Percentiles rank a stretch among this genome's conserved stretches.
Evolutionary conservation across 92 coral and sea anemone genomes (phyloP).

Genomic region (Virgularia gustaviana): DNA sequence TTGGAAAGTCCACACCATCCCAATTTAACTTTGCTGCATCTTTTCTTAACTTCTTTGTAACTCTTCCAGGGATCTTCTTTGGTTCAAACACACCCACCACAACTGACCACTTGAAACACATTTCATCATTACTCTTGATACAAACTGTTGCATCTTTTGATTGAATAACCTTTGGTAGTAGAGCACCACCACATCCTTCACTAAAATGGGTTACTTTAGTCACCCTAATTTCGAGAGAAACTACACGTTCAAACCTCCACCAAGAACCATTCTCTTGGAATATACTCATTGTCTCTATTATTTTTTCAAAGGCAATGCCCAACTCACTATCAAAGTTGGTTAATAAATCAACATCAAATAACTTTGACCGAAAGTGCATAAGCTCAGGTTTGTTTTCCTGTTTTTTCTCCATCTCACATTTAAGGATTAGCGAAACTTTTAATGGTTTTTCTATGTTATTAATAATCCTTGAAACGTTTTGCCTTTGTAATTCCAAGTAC

Average conservation of each 20-base stretch:
- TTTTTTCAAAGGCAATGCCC: too few species aligned
- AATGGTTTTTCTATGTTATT: background rate
- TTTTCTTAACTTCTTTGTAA: slow-evolving; percentile 22
- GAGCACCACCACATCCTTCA: slow-evolving; percentile 8
- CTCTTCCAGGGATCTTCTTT: slow-evolving; percentile 24
- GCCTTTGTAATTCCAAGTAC: too few species aligned
- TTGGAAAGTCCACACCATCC: slow-evolving; percentile 51
- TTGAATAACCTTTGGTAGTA: slow-evolving; percentile 18
- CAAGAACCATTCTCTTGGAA: slow-evolving; percentile 28
- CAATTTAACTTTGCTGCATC: slow-evolving; percentile 42
- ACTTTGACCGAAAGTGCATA: too few species aligned
- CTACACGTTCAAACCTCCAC: slow-evolving; percentile 32
- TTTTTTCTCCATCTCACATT: slow-evolving; percentile 9
- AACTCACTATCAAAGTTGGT: too few species aligned
- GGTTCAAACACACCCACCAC: slow-evolving; percentile 21
- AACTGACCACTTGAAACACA: slow-evolving; percentile 52
- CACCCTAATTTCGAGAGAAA: slow-evolving; percentile 7
- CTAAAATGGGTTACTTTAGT: slow-evolving; percentile 8
- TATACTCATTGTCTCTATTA: slow-evolving; percentile 6
- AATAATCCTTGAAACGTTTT: too few species aligned
- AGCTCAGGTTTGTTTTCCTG: background rate
- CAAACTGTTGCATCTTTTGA: slow-evolving; percentile 42
- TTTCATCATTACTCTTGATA: slow-evolving; percentile 43
- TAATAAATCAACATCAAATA: too few species aligned
- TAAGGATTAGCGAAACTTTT: slow-evolving; percentile 5